Percentiles rank a stretch among this genome's conserved stretches.
These are phyloP conservation scores for Cataglyphis rosenhaueri DNA, from an alignment of 2,888 invertebrate species.

Conservation along the genomic window DNA sequence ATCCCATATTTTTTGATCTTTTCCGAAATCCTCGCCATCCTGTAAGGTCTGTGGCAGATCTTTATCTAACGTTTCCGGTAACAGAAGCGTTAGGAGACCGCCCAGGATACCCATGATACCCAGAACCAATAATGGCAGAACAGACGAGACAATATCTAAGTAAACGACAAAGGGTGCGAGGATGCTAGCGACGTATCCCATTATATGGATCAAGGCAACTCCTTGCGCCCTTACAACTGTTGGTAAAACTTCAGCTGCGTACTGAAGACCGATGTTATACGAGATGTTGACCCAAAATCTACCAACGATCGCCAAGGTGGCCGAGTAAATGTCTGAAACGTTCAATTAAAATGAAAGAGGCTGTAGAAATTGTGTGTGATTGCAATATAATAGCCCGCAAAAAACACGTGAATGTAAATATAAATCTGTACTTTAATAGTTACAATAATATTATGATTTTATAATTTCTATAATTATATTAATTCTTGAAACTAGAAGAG, in stretches of 20 bases:
- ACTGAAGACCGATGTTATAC: constrained; percentile 95
- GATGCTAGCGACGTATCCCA: constrained; percentile 95
- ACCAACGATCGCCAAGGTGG: constrained; percentile 92
- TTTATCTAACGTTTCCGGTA: constrained; percentile 94
- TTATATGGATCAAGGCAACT: constrained; percentile 94
- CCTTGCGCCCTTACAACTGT: constrained; percentile 95
- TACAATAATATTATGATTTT: not conserved
- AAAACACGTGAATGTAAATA: not conserved
- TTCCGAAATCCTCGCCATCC: constrained; percentile 95
- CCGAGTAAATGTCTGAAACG: constrained; percentile 89
- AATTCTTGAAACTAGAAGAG: not conserved
- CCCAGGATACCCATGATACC: constrained; percentile 92
- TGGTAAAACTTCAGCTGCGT: constrained; percentile 94
- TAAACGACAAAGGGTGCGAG: constrained; percentile 95
- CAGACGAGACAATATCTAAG: constrained; percentile 90
- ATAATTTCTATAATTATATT: not conserved
- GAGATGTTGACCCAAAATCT: constrained; percentile 95
- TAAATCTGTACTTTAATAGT: not conserved
- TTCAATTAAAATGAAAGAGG: not conserved
- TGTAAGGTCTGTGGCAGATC: constrained; percentile 94
- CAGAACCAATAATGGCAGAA: constrained; percentile 92
- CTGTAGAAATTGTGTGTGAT: not conserved
- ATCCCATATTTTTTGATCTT: constrained; percentile 92
- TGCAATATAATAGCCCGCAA: not conserved
- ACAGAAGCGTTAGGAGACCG: constrained; percentile 91